phyloP scores from a whole-genome alignment of 2,797 vertebrate species.

The Premnoplex brunnescens region DNA sequence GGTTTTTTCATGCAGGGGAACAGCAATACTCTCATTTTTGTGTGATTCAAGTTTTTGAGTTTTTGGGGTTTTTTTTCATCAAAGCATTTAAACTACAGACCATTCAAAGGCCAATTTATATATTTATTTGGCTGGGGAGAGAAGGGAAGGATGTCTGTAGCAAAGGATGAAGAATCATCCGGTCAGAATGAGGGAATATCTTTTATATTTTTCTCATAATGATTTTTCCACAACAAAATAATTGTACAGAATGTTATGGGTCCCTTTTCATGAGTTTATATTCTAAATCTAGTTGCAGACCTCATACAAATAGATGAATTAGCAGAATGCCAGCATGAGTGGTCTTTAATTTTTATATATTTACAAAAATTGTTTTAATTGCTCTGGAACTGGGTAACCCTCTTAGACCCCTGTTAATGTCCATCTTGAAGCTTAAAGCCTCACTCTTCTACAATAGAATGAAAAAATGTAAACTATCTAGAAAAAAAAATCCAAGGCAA shows the following conservation, averaged over 20 bases:
- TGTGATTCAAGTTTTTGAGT: neutral
- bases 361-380: neutral
- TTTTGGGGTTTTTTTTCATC: neutral
- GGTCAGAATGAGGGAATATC: neutral
- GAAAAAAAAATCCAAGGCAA: neutral
- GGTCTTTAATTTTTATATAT: neutral
- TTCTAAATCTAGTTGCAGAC: neutral
- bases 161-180: neutral
- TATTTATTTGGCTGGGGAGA: neutral
- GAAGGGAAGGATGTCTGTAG: neutral
- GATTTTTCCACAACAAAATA: neutral
- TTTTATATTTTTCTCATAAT: neutral
- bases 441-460: fast-evolving
- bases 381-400: neutral
- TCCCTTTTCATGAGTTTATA: neutral
- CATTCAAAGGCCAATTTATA: fast-evolving
- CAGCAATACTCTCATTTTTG: neutral
- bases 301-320: neutral
- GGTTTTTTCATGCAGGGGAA: neutral
- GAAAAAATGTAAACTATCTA: neutral
- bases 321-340: neutral
- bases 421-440: neutral
- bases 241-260: fast-evolving
- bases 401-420: neutral
- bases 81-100: neutral